Base-by-base conservation (phyloP, 2,113 vertebrate species). In the Salvelinus sp. region DNA sequence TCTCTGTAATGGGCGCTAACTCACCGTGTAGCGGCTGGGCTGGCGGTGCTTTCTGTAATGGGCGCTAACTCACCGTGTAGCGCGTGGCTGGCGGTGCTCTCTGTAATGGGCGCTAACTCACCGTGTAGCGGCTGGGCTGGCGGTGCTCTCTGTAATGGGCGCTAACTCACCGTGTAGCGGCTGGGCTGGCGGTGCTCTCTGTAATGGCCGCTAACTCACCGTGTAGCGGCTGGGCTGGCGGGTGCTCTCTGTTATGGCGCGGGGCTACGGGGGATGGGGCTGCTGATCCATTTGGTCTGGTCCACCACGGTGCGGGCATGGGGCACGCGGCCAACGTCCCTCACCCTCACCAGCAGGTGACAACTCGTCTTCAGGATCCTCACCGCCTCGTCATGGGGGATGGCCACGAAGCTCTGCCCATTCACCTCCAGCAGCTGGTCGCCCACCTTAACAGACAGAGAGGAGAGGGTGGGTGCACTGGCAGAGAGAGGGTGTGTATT, bases 371-470 rank as follows among this genome's bases (percentile, higher is more conserved):
- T 96, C 60, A 99, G 95, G 81, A 97, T 91, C 86, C 90, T 94
- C 70, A 99, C 97, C 0, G 97, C 97, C 83, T 98, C 96, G 0
- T 98, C 96, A 0, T 99, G 97, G 58, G 95, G 93, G 78, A 98
- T 95, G 87, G 84, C 94, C 78, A 95, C 91, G 83, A 99, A 98
- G 86, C 94, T 96, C 30, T 88, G 84, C 1, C 95, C 94, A 0
- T 97, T 98, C 80, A 96, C 95, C 70, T 97, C 96, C 87, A 99
- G 90, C 77, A 99, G 96, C 93, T 98, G 97, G 91, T 99, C 97
- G n/a, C 97, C 97, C 1, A 98, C 95, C 97, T 99, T 91, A 0
- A 0, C 47, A 22, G 14, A 54, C 30, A 80, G n/a, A 47, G 33
- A 44, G 38, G 38, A n/a, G 18, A 3, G 12, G 44, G 28, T 38